Base-by-base conservation (phyloP, 1,140 invertebrate genomes). In the Ridgeia piscesae region DNA sequence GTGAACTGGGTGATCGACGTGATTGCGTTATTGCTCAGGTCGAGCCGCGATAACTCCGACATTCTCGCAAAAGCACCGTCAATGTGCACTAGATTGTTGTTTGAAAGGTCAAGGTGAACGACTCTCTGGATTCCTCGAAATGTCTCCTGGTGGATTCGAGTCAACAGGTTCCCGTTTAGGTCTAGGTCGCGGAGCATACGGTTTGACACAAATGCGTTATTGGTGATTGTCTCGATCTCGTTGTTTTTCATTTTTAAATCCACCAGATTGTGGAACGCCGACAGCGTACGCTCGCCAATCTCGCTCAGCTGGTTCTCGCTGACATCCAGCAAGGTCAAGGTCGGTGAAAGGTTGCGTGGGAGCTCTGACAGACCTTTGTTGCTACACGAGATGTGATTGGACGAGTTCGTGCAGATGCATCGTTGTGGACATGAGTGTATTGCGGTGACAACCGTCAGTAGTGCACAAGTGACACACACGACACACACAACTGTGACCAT, bases 21-120 rank as follows among this genome's bases (percentile, higher is more conserved):
- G 89, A 98, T 95, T 42, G 96, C 96, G 95, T 98, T 98, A 48
- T 97, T 96, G 92, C 97, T 97, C 89, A 98, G 96, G 94, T 98
- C 97, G 0, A 98, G 96, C 94, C 97, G 97, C 94, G 97, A 97
- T 33, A 98, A 94, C 91, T 96, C 96, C 91, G 96, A 92, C n/a
- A 96, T 91, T n/a, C 94, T 94, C 27, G 93, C 89, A 92, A 96
- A 95, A 35, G 95, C 94, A 27, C 94, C 95, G 89, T 95, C 95
- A 77, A 96, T 94, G 89, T 94, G 94, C 42, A 93, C 93, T 35
- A 97, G 93, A 6, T 93, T 92, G 93, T 96, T 96, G 21, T 94
- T 93, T 6, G 96, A 96, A 88, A 96, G 93, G 94, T 96, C 96
- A 35, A 96, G 94, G 93, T 95, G 94, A 35, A 94, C 93, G 88